Conservation (phyloP, 2,888 invertebrate genomes). For the Drosophila parthenogenetica region DNA sequence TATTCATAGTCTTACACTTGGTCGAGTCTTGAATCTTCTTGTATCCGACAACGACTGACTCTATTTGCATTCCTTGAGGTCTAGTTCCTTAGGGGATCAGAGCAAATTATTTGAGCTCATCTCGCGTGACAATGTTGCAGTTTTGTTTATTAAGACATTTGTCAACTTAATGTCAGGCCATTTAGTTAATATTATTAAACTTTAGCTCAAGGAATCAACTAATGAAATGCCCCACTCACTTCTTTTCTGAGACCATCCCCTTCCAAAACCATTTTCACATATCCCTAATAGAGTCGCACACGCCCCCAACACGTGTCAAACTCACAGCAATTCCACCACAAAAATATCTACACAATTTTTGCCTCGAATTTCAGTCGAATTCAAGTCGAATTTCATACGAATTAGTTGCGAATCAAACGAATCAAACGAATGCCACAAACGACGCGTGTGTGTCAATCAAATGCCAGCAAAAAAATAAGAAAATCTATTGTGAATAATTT, state of each 20-base stretch:
- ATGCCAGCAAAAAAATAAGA: background rate
- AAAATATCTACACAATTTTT: slow-evolving; percentile 50
- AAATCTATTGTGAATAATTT: slow-evolving; percentile 77
- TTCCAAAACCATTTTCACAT: slow-evolving; percentile 2
- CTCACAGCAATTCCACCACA: slow-evolving; percentile 32
- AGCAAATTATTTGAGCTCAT: slow-evolving; percentile 40
- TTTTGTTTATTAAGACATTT: slow-evolving; percentile 74
- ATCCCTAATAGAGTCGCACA: slow-evolving; percentile 53
- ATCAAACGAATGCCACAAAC: slow-evolving; percentile 59
- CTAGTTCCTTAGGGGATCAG: slow-evolving; percentile 51
- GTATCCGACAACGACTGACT: slow-evolving; percentile 36
- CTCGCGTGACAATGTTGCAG: slow-evolving; percentile 47
- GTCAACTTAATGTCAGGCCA: slow-evolving; percentile 66
- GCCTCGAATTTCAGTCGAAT: slow-evolving; percentile 56
- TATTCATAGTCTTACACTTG: slow-evolving; percentile 83
- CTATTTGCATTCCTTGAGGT: slow-evolving; percentile 79
- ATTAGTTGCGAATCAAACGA: slow-evolving; percentile 61
- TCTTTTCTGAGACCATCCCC: slow-evolving; percentile 7
- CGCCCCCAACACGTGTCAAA: slow-evolving; percentile 56
- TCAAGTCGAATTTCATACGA: slow-evolving; percentile 45
- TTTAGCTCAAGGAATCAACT: slow-evolving; percentile 38
- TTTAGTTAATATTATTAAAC: slow-evolving; percentile 73
- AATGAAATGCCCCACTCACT: slow-evolving; percentile 25
- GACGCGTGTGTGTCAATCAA: slow-evolving; percentile 77
- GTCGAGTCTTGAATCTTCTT: slow-evolving; percentile 49